phyloP scores from a whole-genome alignment of 2,888 invertebrate genomes.

The Heliconius cydno region DNA sequence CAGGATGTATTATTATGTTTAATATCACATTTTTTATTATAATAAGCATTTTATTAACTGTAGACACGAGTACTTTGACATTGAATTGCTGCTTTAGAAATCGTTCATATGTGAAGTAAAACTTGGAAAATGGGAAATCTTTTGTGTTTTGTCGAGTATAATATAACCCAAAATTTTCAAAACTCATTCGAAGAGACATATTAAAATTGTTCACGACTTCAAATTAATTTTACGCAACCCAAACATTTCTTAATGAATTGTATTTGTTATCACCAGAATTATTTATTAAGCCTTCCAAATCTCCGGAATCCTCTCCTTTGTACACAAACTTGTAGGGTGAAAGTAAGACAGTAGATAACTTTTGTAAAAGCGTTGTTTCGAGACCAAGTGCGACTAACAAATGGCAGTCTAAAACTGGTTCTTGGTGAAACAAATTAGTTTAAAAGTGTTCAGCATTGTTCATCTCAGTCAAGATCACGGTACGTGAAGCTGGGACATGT shows the following conservation, averaged over 20 bases:
- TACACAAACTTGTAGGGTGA: conserved; percentile 58
- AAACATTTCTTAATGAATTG: conserved; percentile 35
- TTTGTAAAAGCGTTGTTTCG: conserved; percentile 50
- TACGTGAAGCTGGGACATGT: conserved; percentile 14
- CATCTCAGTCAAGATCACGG: conserved; percentile 29
- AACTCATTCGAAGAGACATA: conserved; percentile 23
- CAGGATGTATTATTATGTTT: no score
- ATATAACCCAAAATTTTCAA: conserved; percentile 24
- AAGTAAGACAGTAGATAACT: conserved; percentile 58
- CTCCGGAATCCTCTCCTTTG: conserved; percentile 26
- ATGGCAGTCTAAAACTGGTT: conserved; percentile 44
- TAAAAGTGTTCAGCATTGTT: conserved; percentile 39
- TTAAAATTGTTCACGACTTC: conserved; percentile 26
- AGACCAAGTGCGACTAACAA: conserved; percentile 47
- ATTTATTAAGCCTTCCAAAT: conserved; percentile 39
- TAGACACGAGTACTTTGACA: not conserved
- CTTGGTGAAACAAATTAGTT: conserved; percentile 47
- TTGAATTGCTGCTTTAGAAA: conserved; percentile 22
- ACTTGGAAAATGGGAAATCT: conserved; percentile 7
- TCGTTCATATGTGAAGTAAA: conserved; percentile 5
- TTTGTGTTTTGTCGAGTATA: conserved; percentile 23
- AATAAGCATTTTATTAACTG: not conserved
- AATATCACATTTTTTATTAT: no score
- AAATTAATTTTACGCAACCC: conserved; percentile 30
- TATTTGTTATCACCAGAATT: conserved; percentile 31